A percentile compares a stretch with the other conserved stretches of the same genome.
These are phyloP conservation scores for Clistopyga incitator DNA, from an alignment of 2,888 invertebrate genomes.

Conservation along the genomic window DNA sequence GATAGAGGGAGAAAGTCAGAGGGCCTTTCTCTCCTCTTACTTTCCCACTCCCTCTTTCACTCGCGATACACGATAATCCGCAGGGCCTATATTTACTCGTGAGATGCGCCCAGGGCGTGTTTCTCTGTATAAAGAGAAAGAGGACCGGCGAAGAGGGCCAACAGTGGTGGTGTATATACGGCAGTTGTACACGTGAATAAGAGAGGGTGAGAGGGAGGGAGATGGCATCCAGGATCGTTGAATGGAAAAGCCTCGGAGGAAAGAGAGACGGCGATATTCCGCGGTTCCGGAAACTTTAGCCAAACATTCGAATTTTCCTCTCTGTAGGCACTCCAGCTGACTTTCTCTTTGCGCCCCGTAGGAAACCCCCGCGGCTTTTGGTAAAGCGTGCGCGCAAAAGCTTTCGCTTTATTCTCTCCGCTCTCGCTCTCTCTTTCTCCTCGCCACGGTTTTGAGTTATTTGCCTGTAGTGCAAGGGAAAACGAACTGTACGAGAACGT, in stretches of 20 bases:
- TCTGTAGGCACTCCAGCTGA: slow-evolving; percentile 17
- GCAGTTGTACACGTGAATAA: slow-evolving; percentile 32
- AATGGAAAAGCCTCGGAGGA: neutral
- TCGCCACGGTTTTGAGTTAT: neutral
- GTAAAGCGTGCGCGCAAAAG: slow-evolving; percentile 17
- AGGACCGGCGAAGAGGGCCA: slow-evolving; percentile 9
- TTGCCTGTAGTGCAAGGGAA: slow-evolving; percentile 9
- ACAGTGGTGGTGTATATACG: neutral
- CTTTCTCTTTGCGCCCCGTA: slow-evolving; percentile 15
- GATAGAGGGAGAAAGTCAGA: slow-evolving; percentile 3
- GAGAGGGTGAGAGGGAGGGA: slow-evolving; percentile 34
- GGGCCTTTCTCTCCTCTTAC: neutral
- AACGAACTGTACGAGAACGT: slow-evolving; percentile 27
- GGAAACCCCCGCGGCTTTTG: slow-evolving; percentile 1
- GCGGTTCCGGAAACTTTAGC: slow-evolving; percentile 53
- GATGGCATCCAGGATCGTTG: slow-evolving; percentile 19
- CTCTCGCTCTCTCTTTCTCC: no score
- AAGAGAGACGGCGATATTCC: slow-evolving; percentile 35
- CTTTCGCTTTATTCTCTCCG: slow-evolving; percentile 1
- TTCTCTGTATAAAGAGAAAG: slow-evolving; percentile 37
- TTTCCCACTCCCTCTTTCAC: slow-evolving; percentile 42
- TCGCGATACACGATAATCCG: slow-evolving; percentile 70
- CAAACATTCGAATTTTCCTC: slow-evolving; percentile 66
- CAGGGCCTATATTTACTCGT: slow-evolving; percentile 69
- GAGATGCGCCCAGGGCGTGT: slow-evolving; percentile 60